Conservation (phyloP, 2,797 vertebrate genomes). For the Rhinatrema bivittatum region DNA sequence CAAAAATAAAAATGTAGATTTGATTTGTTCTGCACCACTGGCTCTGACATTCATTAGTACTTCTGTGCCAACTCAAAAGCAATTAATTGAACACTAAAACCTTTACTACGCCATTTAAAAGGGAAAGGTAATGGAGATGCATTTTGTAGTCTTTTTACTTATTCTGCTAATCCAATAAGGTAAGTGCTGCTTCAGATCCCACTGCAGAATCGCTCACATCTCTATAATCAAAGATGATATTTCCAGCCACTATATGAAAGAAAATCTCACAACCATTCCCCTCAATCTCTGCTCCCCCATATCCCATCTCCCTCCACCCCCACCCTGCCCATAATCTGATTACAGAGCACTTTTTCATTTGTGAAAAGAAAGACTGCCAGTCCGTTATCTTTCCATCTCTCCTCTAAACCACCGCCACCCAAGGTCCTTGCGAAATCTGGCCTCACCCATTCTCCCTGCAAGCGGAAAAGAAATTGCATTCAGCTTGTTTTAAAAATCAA, state of each 20-base stretch:
- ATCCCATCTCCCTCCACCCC: constrained; percentile 7
- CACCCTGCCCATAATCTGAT: constrained; percentile 16
- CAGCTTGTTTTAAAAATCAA: constrained; percentile 33
- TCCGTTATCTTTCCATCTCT: constrained; percentile 11
- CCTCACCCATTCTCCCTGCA: constrained; percentile 7
- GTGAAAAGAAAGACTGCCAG: constrained; percentile 37
- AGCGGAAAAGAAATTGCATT: constrained; percentile 22
- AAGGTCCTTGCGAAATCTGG: constrained; percentile 19
- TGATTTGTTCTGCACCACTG: constrained; percentile 28
- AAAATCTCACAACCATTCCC: constrained; percentile 20
- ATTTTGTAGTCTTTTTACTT: constrained; percentile 63
- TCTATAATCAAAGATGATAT: constrained; percentile 48
- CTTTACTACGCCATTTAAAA: constrained; percentile 82
- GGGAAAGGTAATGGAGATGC: constrained; percentile 75
- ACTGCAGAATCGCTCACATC: constrained; percentile 49
- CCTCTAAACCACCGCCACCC: too few species aligned
- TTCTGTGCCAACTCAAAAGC: constrained; percentile 54
- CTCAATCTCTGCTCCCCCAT: too few species aligned
- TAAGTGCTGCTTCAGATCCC: constrained; percentile 49
- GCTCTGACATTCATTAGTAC: constrained; percentile 53
- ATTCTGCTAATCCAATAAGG: constrained; percentile 71
- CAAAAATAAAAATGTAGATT: constrained; percentile 13
- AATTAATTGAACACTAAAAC: constrained; percentile 63
- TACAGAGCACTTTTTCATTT: constrained; percentile 23
- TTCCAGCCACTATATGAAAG: constrained; percentile 37